Evolutionary conservation across 1,140 invertebrate species (phyloP).

Genomic region (Meloidogyne exigua): DNA sequence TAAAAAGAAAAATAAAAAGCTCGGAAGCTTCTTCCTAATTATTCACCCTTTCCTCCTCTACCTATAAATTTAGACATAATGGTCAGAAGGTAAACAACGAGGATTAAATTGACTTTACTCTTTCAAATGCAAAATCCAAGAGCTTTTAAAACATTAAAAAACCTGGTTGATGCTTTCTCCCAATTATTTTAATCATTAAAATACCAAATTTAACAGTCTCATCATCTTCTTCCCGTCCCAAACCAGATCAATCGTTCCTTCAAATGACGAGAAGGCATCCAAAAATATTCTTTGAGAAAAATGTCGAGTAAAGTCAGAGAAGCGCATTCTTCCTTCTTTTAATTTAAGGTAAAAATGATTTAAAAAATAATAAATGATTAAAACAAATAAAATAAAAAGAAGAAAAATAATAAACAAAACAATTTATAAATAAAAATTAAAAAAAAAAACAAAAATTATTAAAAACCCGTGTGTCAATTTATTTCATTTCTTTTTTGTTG

Average conservation of each 20-base stretch:
- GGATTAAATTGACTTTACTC: too few relatives aligned
- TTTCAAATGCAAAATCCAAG: too few relatives aligned
- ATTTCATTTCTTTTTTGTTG: background rate
- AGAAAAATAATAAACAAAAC: constrained; percentile 8
- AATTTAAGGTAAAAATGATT: background rate
- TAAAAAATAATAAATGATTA: background rate
- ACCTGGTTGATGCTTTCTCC: too few relatives aligned
- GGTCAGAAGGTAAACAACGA: too few relatives aligned
- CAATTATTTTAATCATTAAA: background rate
- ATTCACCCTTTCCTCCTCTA: too few relatives aligned
- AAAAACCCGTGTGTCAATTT: background rate
- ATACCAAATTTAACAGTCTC: constrained; percentile 36
- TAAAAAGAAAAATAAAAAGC: too few relatives aligned
- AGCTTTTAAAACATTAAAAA: too few relatives aligned
- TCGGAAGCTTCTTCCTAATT: too few relatives aligned
- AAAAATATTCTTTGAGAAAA: constrained; percentile 40
- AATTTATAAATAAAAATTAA: constrained; percentile 4
- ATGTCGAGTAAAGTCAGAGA: constrained; percentile 16
- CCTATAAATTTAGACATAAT: too few relatives aligned
- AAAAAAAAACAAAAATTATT: background rate
- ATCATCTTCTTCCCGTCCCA: constrained; percentile 35
- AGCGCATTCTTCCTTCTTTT: background rate
- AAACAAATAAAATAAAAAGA: background rate
- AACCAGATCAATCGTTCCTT: constrained; percentile 33
- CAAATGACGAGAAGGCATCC: constrained; percentile 19